Evolutionary conservation across 2,113 vertebrate species (phyloP).

Genomic region (Oreotrochilus melanogaster): DNA sequence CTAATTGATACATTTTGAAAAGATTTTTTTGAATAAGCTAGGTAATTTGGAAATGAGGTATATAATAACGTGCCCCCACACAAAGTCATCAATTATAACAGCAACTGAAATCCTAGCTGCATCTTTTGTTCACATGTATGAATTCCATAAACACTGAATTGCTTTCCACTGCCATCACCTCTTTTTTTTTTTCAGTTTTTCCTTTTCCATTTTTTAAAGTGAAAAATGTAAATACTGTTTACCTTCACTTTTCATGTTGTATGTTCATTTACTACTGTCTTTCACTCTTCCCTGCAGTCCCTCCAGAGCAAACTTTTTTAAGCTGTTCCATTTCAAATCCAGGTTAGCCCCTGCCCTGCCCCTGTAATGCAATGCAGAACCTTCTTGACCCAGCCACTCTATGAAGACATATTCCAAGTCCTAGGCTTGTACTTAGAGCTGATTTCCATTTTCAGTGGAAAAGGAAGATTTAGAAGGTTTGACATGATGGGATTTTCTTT

Average conservation of each 20-base stretch:
- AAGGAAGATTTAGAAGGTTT: not conserved
- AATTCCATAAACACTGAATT: slow-evolving; percentile 1
- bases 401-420: not conserved
- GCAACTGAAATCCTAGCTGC: not conserved
- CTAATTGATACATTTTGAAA: slow-evolving; percentile 28
- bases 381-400: not conserved
- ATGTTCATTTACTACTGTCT: not conserved
- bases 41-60: slow-evolving; percentile 22
- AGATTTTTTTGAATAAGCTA: slow-evolving; percentile 34
- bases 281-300: not conserved
- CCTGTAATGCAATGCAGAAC: not conserved
- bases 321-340: not conserved
- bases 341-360: not conserved
- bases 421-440: not conserved
- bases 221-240: not conserved
- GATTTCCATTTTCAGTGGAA: not conserved
- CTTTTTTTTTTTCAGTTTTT: not conserved
- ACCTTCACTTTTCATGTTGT: not conserved
- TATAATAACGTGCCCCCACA: not conserved
- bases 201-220: not conserved
- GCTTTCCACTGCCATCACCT: not conserved
- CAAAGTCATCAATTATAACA: not conserved
- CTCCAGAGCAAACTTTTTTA: not conserved
- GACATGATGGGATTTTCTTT: not conserved
- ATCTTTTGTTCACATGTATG: not conserved